Base-by-base conservation (phyloP, 2,113 vertebrate genomes). In the Triplophysa siluroides region DNA sequence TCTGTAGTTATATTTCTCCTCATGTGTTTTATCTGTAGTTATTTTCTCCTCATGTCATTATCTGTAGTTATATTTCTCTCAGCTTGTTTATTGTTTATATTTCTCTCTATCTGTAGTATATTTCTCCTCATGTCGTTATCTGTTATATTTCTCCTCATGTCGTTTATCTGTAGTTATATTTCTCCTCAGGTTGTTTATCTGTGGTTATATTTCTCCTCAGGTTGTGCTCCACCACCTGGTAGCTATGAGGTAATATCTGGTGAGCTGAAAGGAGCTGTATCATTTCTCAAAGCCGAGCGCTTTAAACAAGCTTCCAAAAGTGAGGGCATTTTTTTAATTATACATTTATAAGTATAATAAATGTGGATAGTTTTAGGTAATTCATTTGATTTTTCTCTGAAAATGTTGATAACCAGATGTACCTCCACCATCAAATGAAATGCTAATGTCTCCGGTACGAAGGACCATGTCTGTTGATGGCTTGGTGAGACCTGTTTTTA, bases 271-370 rank as follows among this genome's bases (percentile, higher is more conserved):
- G 93, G 93, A 82, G 89, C 91, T 1, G 88, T 90, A 21, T 93
- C 93, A 1, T 98, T 96, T 88, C 93, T 94, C 50, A 93, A 90
- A 50, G 80, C 92, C 1, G 93, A 94, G 9, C 87, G 92, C 7
- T 90, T 95, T 84, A 91, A 82, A 81, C 74, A 67, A 1, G 0
- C 84, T 2, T 90, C 91, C 23, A 92, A 91, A 60, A 91, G 95
- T 96, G 84, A 90, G 91, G 87, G 58, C 2, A 2, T 41, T 14
- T 56, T 50, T 3, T 13, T 45, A 16, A 7, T 54, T 43, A 29
- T 1, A 50, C 21, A 2, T 14, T 5, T 18, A 18, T 62, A 21
- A 14, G n/a, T 21, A 29, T 29, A 66, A 10, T 11, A 8, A 13
- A 21, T 29, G 6, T n/a, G n/a, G 18, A 11, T n/a, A 1, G 47